These are phyloP conservation scores for Pemphredon lugubris DNA, from an alignment of 2,888 invertebrate species.

Conservation along the genomic window DNA sequence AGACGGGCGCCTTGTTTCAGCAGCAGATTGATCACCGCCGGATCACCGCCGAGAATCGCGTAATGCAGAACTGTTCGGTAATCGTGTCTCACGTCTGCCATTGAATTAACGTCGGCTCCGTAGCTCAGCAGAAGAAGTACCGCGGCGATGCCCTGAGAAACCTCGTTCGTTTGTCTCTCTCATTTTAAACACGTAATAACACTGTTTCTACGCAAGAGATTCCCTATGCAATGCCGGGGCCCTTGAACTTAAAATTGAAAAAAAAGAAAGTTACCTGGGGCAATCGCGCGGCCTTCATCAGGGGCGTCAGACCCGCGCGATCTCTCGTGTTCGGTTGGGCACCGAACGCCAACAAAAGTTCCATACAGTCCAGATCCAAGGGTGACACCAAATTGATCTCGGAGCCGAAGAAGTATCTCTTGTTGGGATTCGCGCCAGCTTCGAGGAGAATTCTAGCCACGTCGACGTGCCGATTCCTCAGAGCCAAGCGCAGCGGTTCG, in stretches of 20 bases:
- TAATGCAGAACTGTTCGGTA: conserved; percentile 94
- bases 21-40: conserved; percentile 88
- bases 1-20: conserved; percentile 91
- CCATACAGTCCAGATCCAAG: conserved; percentile 89
- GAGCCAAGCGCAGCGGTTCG: conserved; percentile 93
- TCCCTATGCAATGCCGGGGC: no score
- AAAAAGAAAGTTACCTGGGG: conserved; percentile 84
- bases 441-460: conserved; percentile 88
- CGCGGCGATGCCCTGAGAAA: conserved; percentile 87
- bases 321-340: conserved; percentile 94
- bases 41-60: conserved; percentile 90
- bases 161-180: neutral
- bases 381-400: conserved; percentile 93
- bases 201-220: no score
- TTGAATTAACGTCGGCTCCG: conserved; percentile 93
- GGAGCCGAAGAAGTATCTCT: conserved; percentile 94
- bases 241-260: no score
- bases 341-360: conserved; percentile 91
- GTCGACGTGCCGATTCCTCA: conserved; percentile 91
- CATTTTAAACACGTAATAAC: no score
- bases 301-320: conserved; percentile 92
- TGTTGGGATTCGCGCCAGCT: conserved; percentile 94
- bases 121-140: conserved; percentile 89
- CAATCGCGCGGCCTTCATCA: conserved; percentile 94
- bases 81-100: conserved; percentile 93